Evolutionary conservation across 2,113 vertebrate species (phyloP).

Genomic region (Gadus macrocephalus): DNA sequence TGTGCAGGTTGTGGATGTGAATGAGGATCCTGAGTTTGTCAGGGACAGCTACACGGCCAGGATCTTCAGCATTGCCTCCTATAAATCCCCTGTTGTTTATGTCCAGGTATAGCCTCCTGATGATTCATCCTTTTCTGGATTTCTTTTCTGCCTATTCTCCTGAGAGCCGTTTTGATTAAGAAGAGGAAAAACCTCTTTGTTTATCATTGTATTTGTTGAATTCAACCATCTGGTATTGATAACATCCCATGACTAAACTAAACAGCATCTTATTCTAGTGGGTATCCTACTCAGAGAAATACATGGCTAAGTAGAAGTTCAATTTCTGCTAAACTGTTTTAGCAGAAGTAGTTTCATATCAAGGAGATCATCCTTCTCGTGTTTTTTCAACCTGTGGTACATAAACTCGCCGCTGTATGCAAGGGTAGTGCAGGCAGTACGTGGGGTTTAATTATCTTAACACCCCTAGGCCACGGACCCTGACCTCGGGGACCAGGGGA

Average conservation of each 20-base stretch:
- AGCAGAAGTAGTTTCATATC: background rate
- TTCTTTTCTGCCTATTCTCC: background rate
- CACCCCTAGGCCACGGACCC: conserved; percentile 69
- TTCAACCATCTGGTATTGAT: too few relatives aligned
- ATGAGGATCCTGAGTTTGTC: conserved; percentile 68
- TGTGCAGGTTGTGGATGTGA: conserved; percentile 63
- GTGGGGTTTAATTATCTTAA: background rate
- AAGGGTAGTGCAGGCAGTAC: too few relatives aligned
- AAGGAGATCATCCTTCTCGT: background rate
- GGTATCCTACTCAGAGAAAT: too few relatives aligned
- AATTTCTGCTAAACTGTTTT: background rate
- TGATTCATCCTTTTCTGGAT: background rate
- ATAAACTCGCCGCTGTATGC: too few relatives aligned
- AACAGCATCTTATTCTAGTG: too few relatives aligned
- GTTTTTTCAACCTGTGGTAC: too few relatives aligned
- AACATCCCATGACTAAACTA: too few relatives aligned
- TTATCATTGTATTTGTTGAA: too few relatives aligned
- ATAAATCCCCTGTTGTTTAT: conserved; percentile 60
- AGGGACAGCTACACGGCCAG: conserved; percentile 45
- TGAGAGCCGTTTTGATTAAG: background rate
- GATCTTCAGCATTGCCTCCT: conserved; percentile 63
- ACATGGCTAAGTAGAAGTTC: too few relatives aligned
- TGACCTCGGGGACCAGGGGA: conserved; percentile 51
- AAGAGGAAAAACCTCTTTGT: background rate
- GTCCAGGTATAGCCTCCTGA: conserved; percentile 62